These are phyloP conservation scores for Pseudopipra pipra DNA, from an alignment of 2,113 vertebrate species.

Conservation along the genomic window DNA sequence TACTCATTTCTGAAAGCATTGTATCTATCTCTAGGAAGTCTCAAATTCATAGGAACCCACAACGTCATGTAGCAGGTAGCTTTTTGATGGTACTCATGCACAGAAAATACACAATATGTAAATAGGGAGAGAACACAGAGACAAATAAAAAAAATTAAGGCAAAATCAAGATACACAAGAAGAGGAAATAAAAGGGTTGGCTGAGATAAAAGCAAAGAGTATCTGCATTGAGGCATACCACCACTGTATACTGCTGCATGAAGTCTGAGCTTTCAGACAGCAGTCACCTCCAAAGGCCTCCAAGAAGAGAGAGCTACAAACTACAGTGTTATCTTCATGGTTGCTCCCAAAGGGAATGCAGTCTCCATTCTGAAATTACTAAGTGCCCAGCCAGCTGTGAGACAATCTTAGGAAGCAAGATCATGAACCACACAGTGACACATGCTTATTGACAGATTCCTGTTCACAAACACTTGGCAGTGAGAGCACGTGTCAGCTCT, in stretches of 20 bases:
- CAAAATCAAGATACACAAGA: neutral
- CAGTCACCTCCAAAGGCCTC: neutral
- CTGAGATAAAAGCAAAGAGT: neutral
- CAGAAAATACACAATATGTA: neutral
- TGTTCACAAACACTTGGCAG: neutral
- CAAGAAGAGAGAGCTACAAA: neutral
- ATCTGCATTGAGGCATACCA: neutral
- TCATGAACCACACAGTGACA: neutral
- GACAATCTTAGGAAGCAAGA: neutral
- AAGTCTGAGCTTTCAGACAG: neutral
- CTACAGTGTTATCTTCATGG: neutral
- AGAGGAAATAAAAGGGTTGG: neutral
- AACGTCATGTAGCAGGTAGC: fast-evolving
- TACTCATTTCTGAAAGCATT: neutral
- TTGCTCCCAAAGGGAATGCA: neutral
- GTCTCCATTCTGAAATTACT: neutral
- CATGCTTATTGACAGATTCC: neutral
- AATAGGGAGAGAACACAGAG: neutral
- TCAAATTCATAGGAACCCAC: neutral
- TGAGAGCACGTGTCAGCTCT: fast-evolving
- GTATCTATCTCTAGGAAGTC: neutral
- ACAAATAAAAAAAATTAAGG: neutral
- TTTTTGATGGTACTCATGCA: neutral
- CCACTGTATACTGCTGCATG: neutral
- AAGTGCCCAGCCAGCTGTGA: neutral